A percentile compares a stretch with the other conserved stretches of the same genome.
phyloP scores from a whole-genome alignment of 2,113 vertebrate genomes.

The Hypanus sabinus region DNA sequence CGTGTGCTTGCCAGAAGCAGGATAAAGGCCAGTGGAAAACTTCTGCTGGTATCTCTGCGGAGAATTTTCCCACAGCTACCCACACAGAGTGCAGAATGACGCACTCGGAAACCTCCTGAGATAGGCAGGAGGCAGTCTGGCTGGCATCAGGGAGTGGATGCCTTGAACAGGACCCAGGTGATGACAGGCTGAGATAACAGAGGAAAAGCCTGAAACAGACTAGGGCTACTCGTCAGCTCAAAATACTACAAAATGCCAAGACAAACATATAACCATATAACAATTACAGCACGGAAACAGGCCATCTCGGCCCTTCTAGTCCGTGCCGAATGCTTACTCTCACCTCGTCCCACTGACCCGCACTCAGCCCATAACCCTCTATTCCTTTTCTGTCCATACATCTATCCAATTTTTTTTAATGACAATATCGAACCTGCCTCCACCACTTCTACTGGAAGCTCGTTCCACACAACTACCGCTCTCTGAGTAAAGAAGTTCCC shows the following conservation, averaged over 20 bases:
- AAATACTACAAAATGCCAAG: neutral
- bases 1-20: neutral
- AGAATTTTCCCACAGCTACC: neutral
- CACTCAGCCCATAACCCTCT: too few species aligned
- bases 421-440: too few species aligned
- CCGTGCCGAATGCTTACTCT: too few species aligned
- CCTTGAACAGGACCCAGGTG: neutral
- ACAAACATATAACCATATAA: too few species aligned
- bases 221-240: neutral
- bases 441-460: too few species aligned
- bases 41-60: neutral
- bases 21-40: neutral
- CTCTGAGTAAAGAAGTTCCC: too few species aligned
- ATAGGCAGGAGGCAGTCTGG: constrained; percentile 4
- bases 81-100: neutral
- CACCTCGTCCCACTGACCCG: too few species aligned
- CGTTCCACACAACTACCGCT: too few species aligned
- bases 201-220: neutral
- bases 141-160: neutral
- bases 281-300: too few species aligned
- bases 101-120: neutral
- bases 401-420: too few species aligned
- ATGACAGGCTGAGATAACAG: neutral
- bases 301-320: too few species aligned
- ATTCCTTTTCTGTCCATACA: too few species aligned